Conservation (phyloP, 2,797 vertebrate genomes). For the Petrocephalus schoutedeni region DNA sequence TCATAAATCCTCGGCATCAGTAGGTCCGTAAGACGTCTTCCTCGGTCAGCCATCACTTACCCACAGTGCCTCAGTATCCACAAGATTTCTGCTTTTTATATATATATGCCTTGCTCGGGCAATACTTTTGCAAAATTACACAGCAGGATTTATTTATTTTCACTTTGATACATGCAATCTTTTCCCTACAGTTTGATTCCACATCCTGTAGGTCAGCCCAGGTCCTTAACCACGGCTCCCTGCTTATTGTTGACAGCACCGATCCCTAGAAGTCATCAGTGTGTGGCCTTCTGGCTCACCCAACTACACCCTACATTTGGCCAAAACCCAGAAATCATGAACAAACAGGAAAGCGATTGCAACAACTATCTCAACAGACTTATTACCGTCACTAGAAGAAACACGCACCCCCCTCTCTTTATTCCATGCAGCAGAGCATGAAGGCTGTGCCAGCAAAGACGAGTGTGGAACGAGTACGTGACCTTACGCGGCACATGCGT, state of each 20-base stretch:
- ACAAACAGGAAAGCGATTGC: conserved; percentile 65
- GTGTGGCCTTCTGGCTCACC: background rate
- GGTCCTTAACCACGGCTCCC: too few species aligned
- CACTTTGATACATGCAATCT: background rate
- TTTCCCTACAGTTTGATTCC: background rate
- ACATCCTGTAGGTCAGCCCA: background rate
- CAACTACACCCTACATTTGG: conserved; percentile 22
- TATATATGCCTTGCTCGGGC: background rate
- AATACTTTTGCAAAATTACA: background rate
- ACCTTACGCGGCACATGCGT: background rate
- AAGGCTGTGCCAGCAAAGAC: background rate
- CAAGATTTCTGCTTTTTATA: background rate
- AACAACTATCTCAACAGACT: conserved; percentile 55
- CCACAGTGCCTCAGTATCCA: background rate
- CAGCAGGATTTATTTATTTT: background rate
- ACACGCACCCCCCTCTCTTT: conserved; percentile 33
- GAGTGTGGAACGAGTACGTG: background rate
- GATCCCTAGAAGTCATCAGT: background rate
- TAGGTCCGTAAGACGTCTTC: background rate
- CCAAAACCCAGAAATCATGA: conserved; percentile 29
- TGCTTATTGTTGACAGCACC: background rate
- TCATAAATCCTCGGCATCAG: background rate
- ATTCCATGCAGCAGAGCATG: background rate
- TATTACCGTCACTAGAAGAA: conserved; percentile 43
- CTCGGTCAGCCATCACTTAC: background rate